Evolutionary conservation across 1,140 invertebrate species (phyloP), one percentile per base, ranked within the genome.

Genomic region (Heliconius hewitsoni): DNA sequence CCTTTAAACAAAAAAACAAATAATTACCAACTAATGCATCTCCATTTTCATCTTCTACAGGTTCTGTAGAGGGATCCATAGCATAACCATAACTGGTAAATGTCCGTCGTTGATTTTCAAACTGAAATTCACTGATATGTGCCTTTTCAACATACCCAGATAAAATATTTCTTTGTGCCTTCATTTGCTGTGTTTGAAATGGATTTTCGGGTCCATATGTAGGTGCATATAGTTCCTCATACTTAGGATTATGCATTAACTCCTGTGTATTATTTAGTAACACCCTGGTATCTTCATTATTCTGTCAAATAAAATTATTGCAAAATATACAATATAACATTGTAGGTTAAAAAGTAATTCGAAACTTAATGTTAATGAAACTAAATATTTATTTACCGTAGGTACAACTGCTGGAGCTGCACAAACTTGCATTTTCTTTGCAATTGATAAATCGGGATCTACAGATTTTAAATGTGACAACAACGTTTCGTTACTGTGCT

Each of bases 41-140:
- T 5, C 96, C 95, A 86, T 96, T 96, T 6, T 95, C 95, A 73
- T 90, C 88, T 75, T 95, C 95, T 19, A 78, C 71, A n/a, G 82
- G 84, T 73, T 98, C 97, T 11, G 98, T 97, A 8, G 98, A 97
- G 1, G 99, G 99, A 96, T 99, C 98, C 73, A 99, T 90, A 3
- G 99, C 98, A 96, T 98, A 99, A n/a, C 98, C 98, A 95, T 98
- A 99, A 85, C 93, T 94, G 18, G 96, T 95, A 93, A 99, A 99
- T 16, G 98, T 99, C 89, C 98, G 95, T 82, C 99, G 96, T 90
- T 99, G 99, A 91, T 98, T 99, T 95, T 99, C 99, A 96, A 99
- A 99, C 85, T 99, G 98, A 94, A 99, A 99, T 86, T 98, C 98
- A 95, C 97, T 99, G 42, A 99, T 96, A 93, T 99, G 98, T 6